Percentiles rank a stretch among this genome's conserved stretches.
phyloP scores from a whole-genome alignment of 2,888 invertebrate genomes.

The Hemithea aestivaria region DNA sequence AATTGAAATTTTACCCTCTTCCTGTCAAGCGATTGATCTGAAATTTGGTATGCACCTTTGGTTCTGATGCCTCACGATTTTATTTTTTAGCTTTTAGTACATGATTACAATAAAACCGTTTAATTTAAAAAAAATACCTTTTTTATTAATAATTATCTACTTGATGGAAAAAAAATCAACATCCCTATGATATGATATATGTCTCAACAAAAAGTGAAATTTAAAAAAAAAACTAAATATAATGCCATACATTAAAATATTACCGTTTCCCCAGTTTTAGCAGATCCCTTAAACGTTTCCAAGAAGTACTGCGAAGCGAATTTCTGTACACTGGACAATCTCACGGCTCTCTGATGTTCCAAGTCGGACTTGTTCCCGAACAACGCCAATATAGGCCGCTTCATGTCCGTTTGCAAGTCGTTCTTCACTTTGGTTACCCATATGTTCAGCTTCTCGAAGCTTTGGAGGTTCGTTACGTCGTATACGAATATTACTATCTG shows the following conservation, averaged over 20 bases:
- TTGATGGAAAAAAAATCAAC: no score
- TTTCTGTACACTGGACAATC: constrained; percentile 81
- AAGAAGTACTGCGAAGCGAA: constrained; percentile 82
- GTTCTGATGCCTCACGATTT: no score
- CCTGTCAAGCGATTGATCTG: no score
- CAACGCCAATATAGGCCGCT: constrained; percentile 78
- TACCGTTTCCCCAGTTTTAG: constrained; percentile 87
- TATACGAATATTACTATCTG: constrained; percentile 89
- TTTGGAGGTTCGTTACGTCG: constrained; percentile 88
- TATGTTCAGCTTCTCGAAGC: constrained; percentile 86
- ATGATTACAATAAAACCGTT: no score
- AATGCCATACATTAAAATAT: constrained; percentile 12
- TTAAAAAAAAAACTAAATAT: no score
- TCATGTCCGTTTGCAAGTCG: constrained; percentile 57
- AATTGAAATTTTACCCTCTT: no score
- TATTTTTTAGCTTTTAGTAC: no score
- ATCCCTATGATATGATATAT: no score
- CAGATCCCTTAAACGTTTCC: constrained; percentile 82
- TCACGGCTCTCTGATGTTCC: constrained; percentile 85
- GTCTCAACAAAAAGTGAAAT: no score
- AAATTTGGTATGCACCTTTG: no score
- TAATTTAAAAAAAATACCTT: no score
- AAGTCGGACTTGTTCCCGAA: constrained; percentile 87
- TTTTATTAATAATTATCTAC: no score
- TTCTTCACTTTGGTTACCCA: constrained; percentile 83